Evolutionary conservation across 2,797 vertebrate species (phyloP).

Genomic region (Tapera naevia): DNA sequence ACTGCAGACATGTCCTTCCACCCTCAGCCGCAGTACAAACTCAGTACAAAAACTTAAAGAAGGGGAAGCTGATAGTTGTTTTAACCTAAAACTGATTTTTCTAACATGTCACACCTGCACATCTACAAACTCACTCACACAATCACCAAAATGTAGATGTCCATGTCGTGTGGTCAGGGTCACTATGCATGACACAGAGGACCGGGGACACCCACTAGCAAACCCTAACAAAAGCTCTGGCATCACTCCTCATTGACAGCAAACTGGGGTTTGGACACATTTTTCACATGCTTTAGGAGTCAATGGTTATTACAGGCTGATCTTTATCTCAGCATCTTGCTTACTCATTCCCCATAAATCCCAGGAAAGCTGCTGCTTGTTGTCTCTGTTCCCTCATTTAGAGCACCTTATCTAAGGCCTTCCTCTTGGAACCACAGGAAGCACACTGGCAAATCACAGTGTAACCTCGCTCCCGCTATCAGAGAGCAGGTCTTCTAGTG

Average conservation of each 20-base stretch:
- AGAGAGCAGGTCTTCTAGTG: background rate
- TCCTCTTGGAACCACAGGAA: constrained; percentile 1
- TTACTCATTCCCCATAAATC: background rate
- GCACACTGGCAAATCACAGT: background rate
- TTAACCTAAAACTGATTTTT: background rate
- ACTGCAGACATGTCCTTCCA: background rate
- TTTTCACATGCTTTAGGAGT: background rate
- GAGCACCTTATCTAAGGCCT: constrained; percentile 1
- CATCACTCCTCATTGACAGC: background rate
- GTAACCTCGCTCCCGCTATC: background rate
- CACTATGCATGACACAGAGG: background rate
- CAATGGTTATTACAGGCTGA: background rate
- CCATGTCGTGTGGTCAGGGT: background rate
- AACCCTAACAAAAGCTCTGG: background rate
- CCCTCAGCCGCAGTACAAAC: background rate
- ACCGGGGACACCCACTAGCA: background rate
- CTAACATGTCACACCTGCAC: background rate
- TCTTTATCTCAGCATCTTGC: constrained; percentile 31
- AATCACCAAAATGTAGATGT: background rate
- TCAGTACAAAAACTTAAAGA: background rate
- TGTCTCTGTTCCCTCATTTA: background rate
- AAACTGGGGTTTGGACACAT: background rate
- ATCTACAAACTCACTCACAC: background rate
- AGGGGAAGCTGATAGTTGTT: background rate
- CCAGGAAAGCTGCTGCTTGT: background rate